Evolutionary conservation across 2,888 invertebrate species (phyloP), one percentile per base, ranked within the genome.

Genomic region (Dione juno): DNA sequence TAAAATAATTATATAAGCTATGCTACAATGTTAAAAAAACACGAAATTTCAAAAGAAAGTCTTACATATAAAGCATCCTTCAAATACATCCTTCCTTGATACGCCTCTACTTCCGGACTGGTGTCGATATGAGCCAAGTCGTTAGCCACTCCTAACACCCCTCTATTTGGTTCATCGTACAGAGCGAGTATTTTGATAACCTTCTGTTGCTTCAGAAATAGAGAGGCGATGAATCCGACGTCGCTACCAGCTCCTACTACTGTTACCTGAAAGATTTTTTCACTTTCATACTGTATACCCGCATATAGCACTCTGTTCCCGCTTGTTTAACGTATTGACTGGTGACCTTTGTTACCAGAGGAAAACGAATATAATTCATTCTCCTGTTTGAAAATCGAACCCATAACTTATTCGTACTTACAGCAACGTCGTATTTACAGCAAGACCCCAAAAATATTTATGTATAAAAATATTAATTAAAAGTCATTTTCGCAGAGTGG

Each of bases 101-200:
- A 92, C 0, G 88, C 92, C 70, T 87, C 84, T 1, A 92, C 81
- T 14, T 81, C 82, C 0, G 89, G 81, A 76, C 85, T 89, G 59
- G 92, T 91, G 77, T 93, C 92, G 6, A 93, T 89, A 67, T 92
- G 90, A 0, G 91, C 90, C 5, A 93, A 63, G 66, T 93, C 92
- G 45, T 81, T 88, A 3, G 90, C 92, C 9, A 82, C 82, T 0
- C 91, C 91, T 16, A 92, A 75, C 66, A 93, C 90, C 21, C 76
- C 75, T 1, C 82, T 77, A 1, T 82, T 78, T 0, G 86, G 83
- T 0, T 69, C 69, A 48, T 92, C 92, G 74, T 91, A 92, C 80
- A 92, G 74, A 5, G 88, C 85, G 59, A 92, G 80, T 1, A 73
- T 76, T 59, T 84, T 86, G 16, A 92, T 75, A 0, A 91, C 76